Conservation (phyloP, 2,113 vertebrate species). For the Cygnus atratus region DNA sequence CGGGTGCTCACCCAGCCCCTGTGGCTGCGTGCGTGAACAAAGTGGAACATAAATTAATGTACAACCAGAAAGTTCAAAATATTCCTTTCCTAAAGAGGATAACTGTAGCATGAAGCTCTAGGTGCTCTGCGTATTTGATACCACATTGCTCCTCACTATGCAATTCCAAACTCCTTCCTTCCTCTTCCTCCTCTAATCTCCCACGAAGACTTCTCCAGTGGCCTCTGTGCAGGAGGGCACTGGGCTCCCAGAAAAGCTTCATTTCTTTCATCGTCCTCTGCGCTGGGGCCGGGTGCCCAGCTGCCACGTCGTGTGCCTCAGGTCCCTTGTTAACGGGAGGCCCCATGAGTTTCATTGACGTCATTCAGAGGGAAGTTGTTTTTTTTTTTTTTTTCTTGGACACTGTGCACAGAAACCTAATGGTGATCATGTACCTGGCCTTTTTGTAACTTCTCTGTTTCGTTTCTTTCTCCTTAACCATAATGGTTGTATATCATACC, state of each 20-base stretch:
- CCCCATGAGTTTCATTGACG: conserved; percentile 35
- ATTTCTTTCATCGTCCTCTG: conserved; percentile 3
- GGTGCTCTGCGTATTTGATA: conserved; percentile 51
- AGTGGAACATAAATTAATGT: conserved; percentile 37
- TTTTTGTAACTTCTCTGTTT: conserved; percentile 34
- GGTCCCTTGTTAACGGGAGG: conserved; percentile 38
- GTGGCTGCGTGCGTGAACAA: background rate
- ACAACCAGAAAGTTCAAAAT: conserved; percentile 40
- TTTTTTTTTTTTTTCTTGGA: conserved; percentile 57
- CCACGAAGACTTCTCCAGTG: background rate
- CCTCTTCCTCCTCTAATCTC: background rate
- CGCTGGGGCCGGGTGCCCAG: background rate
- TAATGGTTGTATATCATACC: conserved; percentile 66
- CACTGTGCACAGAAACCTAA: conserved; percentile 57
- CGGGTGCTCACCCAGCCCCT: background rate
- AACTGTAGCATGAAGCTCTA: conserved; percentile 39
- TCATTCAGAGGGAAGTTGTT: conserved; percentile 52
- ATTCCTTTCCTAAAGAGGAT: conserved; percentile 7
- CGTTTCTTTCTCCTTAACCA: conserved; percentile 45
- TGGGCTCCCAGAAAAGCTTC: conserved; percentile 9
- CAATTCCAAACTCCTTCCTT: conserved; percentile 62
- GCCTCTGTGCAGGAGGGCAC: background rate
- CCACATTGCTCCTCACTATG: conserved; percentile 75
- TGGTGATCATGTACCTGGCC: conserved; percentile 44
- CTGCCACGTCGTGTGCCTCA: background rate